Conservation (phyloP, 2,797 vertebrate genomes). For the Loriculus beryllinus region DNA sequence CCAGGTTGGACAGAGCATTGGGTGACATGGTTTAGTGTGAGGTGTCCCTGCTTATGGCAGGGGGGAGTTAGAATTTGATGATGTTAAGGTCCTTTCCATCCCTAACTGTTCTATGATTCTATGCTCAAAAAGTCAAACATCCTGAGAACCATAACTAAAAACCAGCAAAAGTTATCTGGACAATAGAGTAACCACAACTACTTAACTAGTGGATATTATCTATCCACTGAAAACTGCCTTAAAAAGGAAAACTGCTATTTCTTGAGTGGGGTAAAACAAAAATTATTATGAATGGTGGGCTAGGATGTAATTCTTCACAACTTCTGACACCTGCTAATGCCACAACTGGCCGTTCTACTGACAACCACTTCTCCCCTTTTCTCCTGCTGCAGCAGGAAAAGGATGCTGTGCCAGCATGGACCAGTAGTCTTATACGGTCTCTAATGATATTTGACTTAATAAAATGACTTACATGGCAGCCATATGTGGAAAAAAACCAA, state of each 20-base stretch:
- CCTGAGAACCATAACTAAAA: neutral
- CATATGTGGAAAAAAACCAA: neutral
- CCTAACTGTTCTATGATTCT: neutral
- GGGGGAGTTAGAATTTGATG: no score
- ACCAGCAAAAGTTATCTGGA: neutral
- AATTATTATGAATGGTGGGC: neutral
- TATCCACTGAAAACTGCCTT: neutral
- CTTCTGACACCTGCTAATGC: neutral
- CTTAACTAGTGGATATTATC: neutral
- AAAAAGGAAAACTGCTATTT: neutral
- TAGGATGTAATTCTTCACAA: neutral
- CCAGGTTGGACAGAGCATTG: no score
- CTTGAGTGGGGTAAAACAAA: neutral
- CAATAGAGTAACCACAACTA: neutral
- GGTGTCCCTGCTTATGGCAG: no score
- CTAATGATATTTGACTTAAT: neutral
- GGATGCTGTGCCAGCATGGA: neutral
- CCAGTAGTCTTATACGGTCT: neutral
- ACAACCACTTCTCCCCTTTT: neutral
- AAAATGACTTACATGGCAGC: neutral
- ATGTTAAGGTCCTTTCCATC: no score
- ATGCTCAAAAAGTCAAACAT: neutral
- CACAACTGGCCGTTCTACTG: neutral
- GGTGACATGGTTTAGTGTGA: no score
- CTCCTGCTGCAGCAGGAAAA: neutral